Base-by-base conservation (phyloP, 2,113 vertebrate species). In the Mustela nigripes region DNA sequence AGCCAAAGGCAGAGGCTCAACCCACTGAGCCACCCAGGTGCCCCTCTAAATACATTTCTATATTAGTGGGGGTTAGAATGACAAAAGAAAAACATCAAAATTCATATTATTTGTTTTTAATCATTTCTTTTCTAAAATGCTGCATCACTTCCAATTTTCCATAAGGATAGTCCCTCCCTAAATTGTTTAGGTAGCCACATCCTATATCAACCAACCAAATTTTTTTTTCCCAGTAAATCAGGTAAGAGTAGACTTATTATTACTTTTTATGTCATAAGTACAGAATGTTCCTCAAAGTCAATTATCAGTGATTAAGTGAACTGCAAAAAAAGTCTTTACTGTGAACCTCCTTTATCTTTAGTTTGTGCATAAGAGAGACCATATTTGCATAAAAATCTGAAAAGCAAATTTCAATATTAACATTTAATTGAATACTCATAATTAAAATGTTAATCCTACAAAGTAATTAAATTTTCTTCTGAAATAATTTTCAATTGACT, bases 371-470 rank as follows among this genome's bases (percentile, higher is more conserved):
- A 98, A 98, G 96, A 98, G 97, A 97, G 26, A 31, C 31, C 5
- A 82, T 42, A 98, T 98, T 98, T 98, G 76, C 94, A 98, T 98
- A 97, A 98, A 98, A 97, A 98, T 98, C 94, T 98, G 96, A 98
- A 97, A 79, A 95, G 33, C 96, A 88, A 90, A 98, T 98, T 95
- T 98, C 81, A 96, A 83, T 89, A 96, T 97, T 98, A 98, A 98
- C 95, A 97, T 81, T 86, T 98, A 98, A 98, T 98, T 98, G 91
- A 98, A 98, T 98, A 94, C 45, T 97, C 63, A 96, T 97, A 92
- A 98, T 98, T 98, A 98, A 98, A 98, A 98, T 97, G 98, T 98
- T 98, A 98, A 98, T 98, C 97, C 86, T 98, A 87, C n/a, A 98
- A 98, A 98, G 94, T 71, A 97, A 98, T 98, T 98, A 98, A 73